Evolutionary conservation across 2,888 invertebrate species (phyloP), one percentile per base, ranked within the genome.

Genomic region (Orthosia gracilis): DNA sequence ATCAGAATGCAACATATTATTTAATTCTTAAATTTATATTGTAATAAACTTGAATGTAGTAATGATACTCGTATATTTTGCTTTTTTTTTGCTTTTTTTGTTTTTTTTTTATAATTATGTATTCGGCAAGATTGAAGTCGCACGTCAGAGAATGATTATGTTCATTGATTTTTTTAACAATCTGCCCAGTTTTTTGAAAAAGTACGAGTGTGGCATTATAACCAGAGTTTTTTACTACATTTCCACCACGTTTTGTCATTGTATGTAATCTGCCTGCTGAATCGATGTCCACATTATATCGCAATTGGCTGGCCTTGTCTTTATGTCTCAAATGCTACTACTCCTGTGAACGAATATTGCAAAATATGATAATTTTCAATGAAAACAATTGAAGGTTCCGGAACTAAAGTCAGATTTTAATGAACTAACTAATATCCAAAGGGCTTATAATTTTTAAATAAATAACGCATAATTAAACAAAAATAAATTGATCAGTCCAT

Each of bases 191-290:
- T 47, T 87, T 72, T 4, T 86, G 59, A 13, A 82, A 4, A 0
- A 92, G 91, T 15, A 85, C 82, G 13, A 93, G 81, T 1, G 86
- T 80, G 1, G 92, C 91, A 31, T 88, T 84, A 72, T 92, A 93
- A 2, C 88, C 88, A 2, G 26, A 18, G 31, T 76, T 69, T 71
- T 47, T 85, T 86, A 13, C 61, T 83, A 78, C 89, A 88, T 45
- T 73, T 73, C 80, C 80, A 81, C 58, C 82, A 65, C 7, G 80
- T 69, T 52, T 71, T 73, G 0, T 57, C 12, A 15, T 75, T 65
- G 40, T 73, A 75, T 21, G 55, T 75, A 2, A 49, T 15, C 45
- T 73, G 59, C 17, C 59, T 59, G 57, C 61, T 66, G 23, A 73
- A 81, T 18, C 78, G 54, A 73, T 73, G 40, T 50, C 82, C 80